Percentiles rank a stretch among this genome's conserved stretches.
Conservation (phyloP, 1,140 invertebrate genomes). For the Copidosoma floridanum region DNA sequence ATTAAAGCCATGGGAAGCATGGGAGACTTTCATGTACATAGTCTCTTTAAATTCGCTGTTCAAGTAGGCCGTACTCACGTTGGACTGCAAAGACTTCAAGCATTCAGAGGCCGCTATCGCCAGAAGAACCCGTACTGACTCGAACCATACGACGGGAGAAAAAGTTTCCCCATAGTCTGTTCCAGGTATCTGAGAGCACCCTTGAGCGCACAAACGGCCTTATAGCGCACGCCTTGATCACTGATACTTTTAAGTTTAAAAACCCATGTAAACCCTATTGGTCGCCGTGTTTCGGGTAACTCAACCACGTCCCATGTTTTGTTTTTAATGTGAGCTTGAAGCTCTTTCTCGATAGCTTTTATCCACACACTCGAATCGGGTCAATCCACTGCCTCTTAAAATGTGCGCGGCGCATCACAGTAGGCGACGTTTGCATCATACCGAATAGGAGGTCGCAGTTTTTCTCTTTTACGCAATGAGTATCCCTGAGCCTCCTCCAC, state of each 20-base stretch:
- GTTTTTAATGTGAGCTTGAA: slow-evolving; percentile 24
- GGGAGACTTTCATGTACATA: slow-evolving; percentile 33
- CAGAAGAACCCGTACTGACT: slow-evolving; percentile 24
- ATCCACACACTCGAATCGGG: background rate
- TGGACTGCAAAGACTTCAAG: slow-evolving; percentile 8
- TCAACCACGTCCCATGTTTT: slow-evolving; percentile 34
- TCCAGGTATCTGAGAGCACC: slow-evolving; percentile 30
- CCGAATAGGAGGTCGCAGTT: too few species aligned
- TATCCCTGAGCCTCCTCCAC: too few species aligned
- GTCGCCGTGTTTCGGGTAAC: slow-evolving; percentile 16
- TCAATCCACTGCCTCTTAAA: background rate
- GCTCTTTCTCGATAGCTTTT: background rate
- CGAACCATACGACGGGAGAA: slow-evolving; percentile 26
- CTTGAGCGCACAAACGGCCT: slow-evolving; percentile 32
- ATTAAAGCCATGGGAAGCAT: slow-evolving; percentile 30
- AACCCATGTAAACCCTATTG: slow-evolving; percentile 18
- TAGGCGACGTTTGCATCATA: background rate
- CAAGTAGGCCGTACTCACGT: slow-evolving; percentile 22
- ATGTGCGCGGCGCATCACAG: background rate
- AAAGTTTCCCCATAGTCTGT: slow-evolving; percentile 37
- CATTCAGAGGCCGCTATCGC: slow-evolving; percentile 1
- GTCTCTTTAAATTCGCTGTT: slow-evolving; percentile 18
- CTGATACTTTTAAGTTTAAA: slow-evolving; percentile 8
- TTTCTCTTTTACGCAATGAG: too few species aligned
- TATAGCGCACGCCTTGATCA: background rate